Evolutionary conservation across 2,797 vertebrate species (phyloP).

Genomic region (Malurus splendens): DNA sequence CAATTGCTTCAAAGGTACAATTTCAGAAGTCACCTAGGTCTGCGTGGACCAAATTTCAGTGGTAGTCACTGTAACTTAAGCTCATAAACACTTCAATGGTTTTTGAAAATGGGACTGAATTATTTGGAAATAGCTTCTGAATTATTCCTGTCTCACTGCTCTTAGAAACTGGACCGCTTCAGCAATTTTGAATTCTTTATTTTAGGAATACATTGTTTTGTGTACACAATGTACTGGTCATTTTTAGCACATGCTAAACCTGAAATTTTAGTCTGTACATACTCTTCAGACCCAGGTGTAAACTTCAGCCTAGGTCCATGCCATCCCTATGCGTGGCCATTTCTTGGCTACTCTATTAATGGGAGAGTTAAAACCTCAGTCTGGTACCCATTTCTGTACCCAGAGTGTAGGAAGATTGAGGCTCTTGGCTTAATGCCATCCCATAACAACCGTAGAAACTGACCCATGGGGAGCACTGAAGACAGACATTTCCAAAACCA

Average conservation of each 20-base stretch:
- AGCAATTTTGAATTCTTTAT: not conserved
- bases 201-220: not conserved
- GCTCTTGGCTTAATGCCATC: not conserved
- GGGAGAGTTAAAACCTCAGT: not conserved
- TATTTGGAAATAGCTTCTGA: not conserved
- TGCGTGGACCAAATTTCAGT: not conserved
- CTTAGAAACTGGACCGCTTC: not conserved
- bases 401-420: not conserved
- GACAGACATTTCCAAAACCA: not conserved
- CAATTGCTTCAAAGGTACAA: not conserved
- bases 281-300: not conserved
- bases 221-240: not conserved
- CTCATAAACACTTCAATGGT: not conserved
- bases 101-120: not conserved
- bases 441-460: not conserved
- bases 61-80: not conserved
- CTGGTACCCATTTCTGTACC: not conserved
- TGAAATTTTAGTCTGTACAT: not conserved
- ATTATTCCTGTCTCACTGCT: not conserved
- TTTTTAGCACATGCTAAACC: not conserved
- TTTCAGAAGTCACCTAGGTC: not conserved
- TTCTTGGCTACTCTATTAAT: not conserved
- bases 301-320: not conserved
- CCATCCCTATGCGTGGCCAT: not conserved
- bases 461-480: not conserved